phyloP scores from a whole-genome alignment of 2,888 invertebrate species.

The Eupsilia transversa region DNA sequence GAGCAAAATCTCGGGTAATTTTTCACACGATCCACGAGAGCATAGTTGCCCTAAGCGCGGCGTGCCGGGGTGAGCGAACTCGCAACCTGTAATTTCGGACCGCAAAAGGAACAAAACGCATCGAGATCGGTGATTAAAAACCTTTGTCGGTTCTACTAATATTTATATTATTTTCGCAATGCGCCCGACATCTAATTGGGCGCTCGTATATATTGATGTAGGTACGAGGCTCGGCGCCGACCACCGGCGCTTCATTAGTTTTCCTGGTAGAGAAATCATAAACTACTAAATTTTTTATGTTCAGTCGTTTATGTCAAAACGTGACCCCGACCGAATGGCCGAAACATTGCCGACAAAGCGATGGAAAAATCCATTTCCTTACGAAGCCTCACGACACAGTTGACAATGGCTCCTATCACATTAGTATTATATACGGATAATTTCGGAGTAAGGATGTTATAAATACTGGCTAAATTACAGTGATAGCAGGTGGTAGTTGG shows the following conservation, averaged over 20 bases:
- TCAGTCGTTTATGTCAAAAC: slow-evolving; percentile 82
- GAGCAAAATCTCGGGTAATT: slow-evolving; percentile 87
- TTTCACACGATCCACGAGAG: slow-evolving; percentile 89
- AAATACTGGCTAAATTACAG: slow-evolving; percentile 83
- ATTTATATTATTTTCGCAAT: slow-evolving; percentile 90
- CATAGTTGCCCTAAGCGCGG: slow-evolving; percentile 89
- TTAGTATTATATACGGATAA: slow-evolving; percentile 43
- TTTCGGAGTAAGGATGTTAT: slow-evolving; percentile 69
- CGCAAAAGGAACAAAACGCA: slow-evolving; percentile 89
- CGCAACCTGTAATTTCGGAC: slow-evolving; percentile 90
- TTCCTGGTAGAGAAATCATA: slow-evolving; percentile 88
- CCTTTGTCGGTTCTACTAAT: slow-evolving; percentile 91
- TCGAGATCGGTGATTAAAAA: slow-evolving; percentile 90
- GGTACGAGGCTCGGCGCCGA: slow-evolving; percentile 82
- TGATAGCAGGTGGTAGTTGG: slow-evolving; percentile 85
- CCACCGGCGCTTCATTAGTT: slow-evolving; percentile 88
- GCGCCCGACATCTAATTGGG: slow-evolving; percentile 90
- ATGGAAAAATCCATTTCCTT: slow-evolving; percentile 80
- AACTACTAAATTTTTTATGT: slow-evolving; percentile 85
- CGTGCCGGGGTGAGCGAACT: slow-evolving; percentile 88
- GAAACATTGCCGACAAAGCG: slow-evolving; percentile 76
- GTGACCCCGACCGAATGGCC: slow-evolving; percentile 77
- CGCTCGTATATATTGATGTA: slow-evolving; percentile 84
- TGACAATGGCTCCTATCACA: slow-evolving; percentile 51
- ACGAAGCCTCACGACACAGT: slow-evolving; percentile 63